phyloP scores from a whole-genome alignment of 2,797 vertebrate genomes.

The Lagodon rhomboides region DNA sequence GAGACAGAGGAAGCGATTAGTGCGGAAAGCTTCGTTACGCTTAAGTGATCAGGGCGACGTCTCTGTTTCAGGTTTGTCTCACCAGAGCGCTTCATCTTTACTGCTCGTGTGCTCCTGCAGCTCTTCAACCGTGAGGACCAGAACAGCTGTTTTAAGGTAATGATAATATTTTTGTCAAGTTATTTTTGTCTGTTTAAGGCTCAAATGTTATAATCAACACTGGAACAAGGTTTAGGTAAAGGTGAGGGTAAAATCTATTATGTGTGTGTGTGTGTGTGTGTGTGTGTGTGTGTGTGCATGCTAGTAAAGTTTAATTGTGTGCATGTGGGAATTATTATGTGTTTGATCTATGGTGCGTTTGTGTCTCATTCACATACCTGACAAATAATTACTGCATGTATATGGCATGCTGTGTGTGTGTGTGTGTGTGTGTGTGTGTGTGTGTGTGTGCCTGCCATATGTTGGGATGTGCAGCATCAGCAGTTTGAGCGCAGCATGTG shows the following conservation, averaged over 20 bases:
- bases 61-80: not conserved
- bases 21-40: not conserved
- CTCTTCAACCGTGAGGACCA: not conserved
- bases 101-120: not conserved
- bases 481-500: conserved; percentile 8
- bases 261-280: not conserved
- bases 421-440: conserved; percentile 19
- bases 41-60: not conserved
- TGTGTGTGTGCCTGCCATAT: conserved; percentile 46
- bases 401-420: conserved; percentile 5
- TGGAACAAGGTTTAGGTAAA: not conserved
- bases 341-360: not conserved
- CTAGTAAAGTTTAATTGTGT: not conserved
- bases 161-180: not conserved
- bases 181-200: no score
- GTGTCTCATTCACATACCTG: not conserved
- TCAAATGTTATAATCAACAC: not conserved
- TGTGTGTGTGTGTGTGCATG: not conserved
- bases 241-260: not conserved
- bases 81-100: not conserved
- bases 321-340: not conserved
- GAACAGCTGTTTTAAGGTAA: not conserved
- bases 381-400: conserved; percentile 9
- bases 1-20: not conserved
- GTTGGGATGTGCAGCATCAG: conserved; percentile 57